phyloP scores from a whole-genome alignment of 2,113 vertebrate species.

The Leucoraja erinaceus region DNA sequence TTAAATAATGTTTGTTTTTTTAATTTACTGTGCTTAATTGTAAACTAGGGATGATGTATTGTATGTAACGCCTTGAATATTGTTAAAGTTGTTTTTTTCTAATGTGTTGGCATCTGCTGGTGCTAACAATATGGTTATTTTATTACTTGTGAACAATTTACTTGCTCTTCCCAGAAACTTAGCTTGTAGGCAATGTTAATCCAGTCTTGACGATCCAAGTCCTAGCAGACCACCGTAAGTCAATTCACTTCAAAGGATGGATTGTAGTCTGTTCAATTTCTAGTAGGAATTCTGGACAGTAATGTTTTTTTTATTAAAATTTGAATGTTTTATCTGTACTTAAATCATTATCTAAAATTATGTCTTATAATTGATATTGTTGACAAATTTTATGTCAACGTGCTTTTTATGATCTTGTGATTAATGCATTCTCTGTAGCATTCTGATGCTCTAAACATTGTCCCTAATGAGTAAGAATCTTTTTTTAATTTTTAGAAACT shows the following conservation, averaged over 20 bases:
- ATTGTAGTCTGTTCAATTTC: constrained; percentile 69
- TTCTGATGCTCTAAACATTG: constrained; percentile 46
- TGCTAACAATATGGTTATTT: constrained; percentile 57
- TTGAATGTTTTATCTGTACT: constrained; percentile 50
- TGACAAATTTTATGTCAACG: constrained; percentile 50
- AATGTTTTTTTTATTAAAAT: constrained; percentile 43
- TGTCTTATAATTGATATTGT: constrained; percentile 50
- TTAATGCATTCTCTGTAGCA: constrained; percentile 51
- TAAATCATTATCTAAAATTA: constrained; percentile 48
- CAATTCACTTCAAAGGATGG: constrained; percentile 88
- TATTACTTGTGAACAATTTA: constrained; percentile 83
- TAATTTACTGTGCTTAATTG: not conserved
- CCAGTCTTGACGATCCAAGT: constrained; percentile 95
- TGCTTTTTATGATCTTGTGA: constrained; percentile 56
- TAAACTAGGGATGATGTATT: constrained; percentile 18
- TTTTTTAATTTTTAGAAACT: constrained; percentile 93
- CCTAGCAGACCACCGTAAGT: constrained; percentile 99
- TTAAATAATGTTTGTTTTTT: not conserved
- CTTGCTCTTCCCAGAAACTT: constrained; percentile 99
- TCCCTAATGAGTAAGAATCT: constrained; percentile 44
- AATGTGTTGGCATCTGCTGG: constrained; percentile 60
- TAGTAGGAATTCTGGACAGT: constrained; percentile 59
- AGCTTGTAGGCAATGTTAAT: constrained; percentile 99
- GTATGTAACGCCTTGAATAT: not conserved
- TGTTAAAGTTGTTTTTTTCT: constrained; percentile 42